Evolutionary conservation across 2,797 vertebrate species (phyloP).

Genomic region (Bradypodion pumilum): DNA sequence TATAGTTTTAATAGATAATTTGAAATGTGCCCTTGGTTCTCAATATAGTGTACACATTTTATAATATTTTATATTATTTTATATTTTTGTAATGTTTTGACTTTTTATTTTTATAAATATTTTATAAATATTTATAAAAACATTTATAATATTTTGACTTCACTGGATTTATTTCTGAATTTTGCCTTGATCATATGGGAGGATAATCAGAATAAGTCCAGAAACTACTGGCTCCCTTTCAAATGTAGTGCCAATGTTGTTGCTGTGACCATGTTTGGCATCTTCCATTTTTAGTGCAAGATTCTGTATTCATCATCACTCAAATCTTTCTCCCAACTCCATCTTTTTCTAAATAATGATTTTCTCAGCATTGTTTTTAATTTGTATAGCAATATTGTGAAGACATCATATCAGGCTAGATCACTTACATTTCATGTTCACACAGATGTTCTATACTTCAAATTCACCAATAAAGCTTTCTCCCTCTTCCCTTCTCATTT

Average conservation of each 20-base stretch:
- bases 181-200: conserved; percentile 4
- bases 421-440: background rate
- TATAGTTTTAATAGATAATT: conserved; percentile 2
- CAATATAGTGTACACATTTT: background rate
- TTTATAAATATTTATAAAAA: too few relatives aligned
- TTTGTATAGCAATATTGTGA: background rate
- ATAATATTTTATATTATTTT: too few relatives aligned
- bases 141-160: conserved; percentile 3
- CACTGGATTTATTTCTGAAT: conserved; percentile 7
- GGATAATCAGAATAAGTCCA: conserved; percentile 24
- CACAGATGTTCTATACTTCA: background rate
- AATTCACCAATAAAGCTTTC: background rate
- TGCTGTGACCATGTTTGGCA: background rate
- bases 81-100: too few relatives aligned
- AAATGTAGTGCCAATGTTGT: background rate
- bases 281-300: background rate
- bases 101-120: too few relatives aligned
- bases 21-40: background rate
- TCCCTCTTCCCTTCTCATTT: background rate
- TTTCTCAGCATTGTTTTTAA: conserved; percentile 2
- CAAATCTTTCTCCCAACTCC: background rate
- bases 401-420: too few relatives aligned
- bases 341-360: background rate
- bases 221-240: conserved; percentile 1
- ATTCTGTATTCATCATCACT: conserved; percentile 3